Conservation (phyloP, 2,888 invertebrate genomes). For the Loripinus fragilis region DNA sequence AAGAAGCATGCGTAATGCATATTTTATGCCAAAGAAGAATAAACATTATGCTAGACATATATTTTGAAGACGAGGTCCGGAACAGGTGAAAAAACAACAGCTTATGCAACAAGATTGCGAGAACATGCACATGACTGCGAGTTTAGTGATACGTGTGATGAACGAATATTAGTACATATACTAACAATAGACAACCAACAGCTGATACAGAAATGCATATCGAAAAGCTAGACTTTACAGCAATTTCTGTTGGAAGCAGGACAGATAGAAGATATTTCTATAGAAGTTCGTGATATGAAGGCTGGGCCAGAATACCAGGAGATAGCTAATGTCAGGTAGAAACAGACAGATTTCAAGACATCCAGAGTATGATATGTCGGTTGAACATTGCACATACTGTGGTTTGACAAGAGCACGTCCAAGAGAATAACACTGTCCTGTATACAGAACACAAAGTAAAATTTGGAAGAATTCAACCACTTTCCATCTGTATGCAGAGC, state of each 20-base stretch:
- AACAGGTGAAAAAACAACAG: background rate
- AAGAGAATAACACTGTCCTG: background rate
- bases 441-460: background rate
- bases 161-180: background rate
- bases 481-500: slow-evolving; percentile 6
- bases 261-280: too few species aligned
- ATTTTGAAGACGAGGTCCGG: slow-evolving; percentile 1
- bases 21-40: too few species aligned
- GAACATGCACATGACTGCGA: background rate
- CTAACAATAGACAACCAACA: background rate
- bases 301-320: background rate
- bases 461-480: slow-evolving; percentile 1
- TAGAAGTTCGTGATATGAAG: slow-evolving; percentile 14
- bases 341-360: background rate
- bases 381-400: too few species aligned
- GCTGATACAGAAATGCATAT: slow-evolving; percentile 19
- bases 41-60: too few species aligned
- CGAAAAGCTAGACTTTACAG: slow-evolving; percentile 20
- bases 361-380: background rate
- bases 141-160: background rate
- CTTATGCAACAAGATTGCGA: slow-evolving; percentile 4
- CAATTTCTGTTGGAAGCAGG: slow-evolving; percentile 19
- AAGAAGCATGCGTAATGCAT: background rate
- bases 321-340: slow-evolving; percentile 1
- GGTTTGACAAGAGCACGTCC: too few species aligned